Conservation (phyloP, 2,888 invertebrate genomes). For the Sarcophaga subvicina region DNA sequence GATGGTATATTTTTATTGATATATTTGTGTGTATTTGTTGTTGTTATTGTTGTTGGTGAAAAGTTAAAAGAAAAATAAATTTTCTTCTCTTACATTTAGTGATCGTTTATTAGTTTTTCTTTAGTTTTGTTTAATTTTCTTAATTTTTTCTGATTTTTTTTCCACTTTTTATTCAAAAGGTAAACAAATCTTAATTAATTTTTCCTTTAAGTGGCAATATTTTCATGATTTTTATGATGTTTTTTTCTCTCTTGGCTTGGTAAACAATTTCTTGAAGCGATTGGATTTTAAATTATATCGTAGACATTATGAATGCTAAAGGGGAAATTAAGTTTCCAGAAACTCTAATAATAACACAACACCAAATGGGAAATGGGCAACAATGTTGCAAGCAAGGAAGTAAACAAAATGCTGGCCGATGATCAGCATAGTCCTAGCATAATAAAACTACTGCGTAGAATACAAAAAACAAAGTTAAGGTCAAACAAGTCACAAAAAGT, state of each 20-base stretch:
- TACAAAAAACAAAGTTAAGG: no score
- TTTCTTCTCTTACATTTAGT: slow-evolving; percentile 36
- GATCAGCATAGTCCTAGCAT: no score
- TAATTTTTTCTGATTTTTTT: neutral
- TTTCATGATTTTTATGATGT: slow-evolving; percentile 7
- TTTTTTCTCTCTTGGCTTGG: neutral
- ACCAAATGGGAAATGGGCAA: no score
- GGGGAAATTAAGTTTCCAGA: neutral
- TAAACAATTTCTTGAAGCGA: neutral
- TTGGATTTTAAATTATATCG: neutral
- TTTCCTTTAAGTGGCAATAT: slow-evolving; percentile 11
- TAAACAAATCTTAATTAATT: slow-evolving; percentile 32
- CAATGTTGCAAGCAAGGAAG: no score
- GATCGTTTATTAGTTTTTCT: slow-evolving; percentile 27
- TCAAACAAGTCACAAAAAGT: no score
- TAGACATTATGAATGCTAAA: neutral
- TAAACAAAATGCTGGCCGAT: no score
- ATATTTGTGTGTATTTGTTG: slow-evolving; percentile 19
- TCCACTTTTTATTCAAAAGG: neutral
- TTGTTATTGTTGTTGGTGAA: slow-evolving; percentile 27
- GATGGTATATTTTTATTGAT: neutral
- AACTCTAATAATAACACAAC: no score
- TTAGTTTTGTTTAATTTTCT: slow-evolving; percentile 12
- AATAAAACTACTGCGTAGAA: no score
- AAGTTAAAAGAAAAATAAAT: slow-evolving; percentile 21